Conservation (phyloP, 2,797 vertebrate species). For the Clarias pachynema region DNA sequence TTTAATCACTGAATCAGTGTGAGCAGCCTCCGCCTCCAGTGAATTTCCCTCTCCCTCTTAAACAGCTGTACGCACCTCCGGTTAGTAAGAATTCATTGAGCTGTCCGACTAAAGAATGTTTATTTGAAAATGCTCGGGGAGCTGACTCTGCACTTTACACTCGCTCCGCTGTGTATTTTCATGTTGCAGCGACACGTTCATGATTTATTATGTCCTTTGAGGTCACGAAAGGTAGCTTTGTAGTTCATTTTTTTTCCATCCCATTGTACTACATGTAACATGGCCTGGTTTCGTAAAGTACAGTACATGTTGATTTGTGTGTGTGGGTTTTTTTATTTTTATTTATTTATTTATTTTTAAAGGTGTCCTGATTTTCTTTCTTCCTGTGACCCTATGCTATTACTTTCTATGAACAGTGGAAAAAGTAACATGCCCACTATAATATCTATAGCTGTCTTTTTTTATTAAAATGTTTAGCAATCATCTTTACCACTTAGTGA, state of each 20-base stretch:
- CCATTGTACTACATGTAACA: slow-evolving; percentile 19
- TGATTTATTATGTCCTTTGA: slow-evolving; percentile 42
- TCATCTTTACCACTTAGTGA: not conserved
- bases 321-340: not conserved
- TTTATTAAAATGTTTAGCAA: not conserved
- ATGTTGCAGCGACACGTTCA: not conserved
- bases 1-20: slow-evolving; percentile 4
- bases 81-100: slow-evolving; percentile 32
- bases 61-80: slow-evolving; percentile 10
- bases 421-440: not conserved
- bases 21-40: not conserved
- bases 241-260: not conserved
- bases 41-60: not conserved
- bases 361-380: not conserved
- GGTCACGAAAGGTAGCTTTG: slow-evolving; percentile 25
- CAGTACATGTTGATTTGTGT: slow-evolving; percentile 3
- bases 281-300: slow-evolving; percentile 22
- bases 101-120: slow-evolving; percentile 44
- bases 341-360: not conserved
- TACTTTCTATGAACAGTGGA: not conserved
- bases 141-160: slow-evolving; percentile 46
- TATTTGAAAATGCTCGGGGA: slow-evolving; percentile 22
- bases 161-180: slow-evolving; percentile 22
- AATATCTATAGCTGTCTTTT: not conserved
- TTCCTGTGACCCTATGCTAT: not conserved